phyloP scores from a whole-genome alignment of 2,113 vertebrate species.

The Zosterops lateralis region DNA sequence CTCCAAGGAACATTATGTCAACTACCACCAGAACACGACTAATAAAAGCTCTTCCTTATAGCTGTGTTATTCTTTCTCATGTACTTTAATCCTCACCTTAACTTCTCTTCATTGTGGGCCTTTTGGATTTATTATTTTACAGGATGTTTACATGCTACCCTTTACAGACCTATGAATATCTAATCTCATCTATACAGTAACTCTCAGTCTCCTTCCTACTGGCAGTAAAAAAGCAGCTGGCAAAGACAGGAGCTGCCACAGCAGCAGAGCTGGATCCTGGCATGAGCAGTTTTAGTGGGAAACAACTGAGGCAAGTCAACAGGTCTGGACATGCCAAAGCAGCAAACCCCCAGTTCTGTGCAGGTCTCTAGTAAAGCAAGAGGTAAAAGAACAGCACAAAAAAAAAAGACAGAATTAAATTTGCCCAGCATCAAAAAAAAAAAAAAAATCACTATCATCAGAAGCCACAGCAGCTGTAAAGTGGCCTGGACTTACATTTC shows the following conservation, averaged over 20 bases:
- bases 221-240: slow-evolving; percentile 40
- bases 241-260: slow-evolving; percentile 14
- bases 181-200: neutral
- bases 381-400: neutral
- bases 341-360: neutral
- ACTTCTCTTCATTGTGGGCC: neutral
- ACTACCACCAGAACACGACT: neutral
- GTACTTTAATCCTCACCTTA: neutral
- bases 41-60: neutral
- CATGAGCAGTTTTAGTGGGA: neutral
- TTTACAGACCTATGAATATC: neutral
- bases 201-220: neutral
- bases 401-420: neutral
- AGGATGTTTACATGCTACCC: neutral
- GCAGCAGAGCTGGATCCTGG: slow-evolving; percentile 14
- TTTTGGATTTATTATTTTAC: neutral
- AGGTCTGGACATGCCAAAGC: slow-evolving; percentile 10
- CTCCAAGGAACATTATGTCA: slow-evolving; percentile 30
- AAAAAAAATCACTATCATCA: neutral
- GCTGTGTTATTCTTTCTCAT: neutral
- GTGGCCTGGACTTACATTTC: neutral
- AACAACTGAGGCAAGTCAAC: slow-evolving; percentile 12
- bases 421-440: neutral
- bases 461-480: neutral
- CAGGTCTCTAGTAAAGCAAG: neutral